A percentile compares a stretch with the other conserved stretches of the same genome.
Evolutionary conservation across 92 coral and sea anemone species (phyloP).

Genomic region (Epizoanthus rinbou): DNA sequence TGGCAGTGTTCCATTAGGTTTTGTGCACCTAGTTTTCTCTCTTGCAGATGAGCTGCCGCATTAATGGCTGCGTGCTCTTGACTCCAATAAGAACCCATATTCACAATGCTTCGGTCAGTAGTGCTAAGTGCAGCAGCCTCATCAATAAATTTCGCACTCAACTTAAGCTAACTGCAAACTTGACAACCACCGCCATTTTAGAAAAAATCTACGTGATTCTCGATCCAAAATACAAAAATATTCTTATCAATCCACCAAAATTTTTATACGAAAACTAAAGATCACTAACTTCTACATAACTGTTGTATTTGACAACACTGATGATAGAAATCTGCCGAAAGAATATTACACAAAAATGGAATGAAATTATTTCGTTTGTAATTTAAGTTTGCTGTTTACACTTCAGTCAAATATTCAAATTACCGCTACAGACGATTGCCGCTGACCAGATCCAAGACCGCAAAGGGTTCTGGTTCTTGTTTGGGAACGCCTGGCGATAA

Average conservation of each 20-base stretch:
- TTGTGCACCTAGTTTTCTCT: neutral
- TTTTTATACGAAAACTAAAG: no score
- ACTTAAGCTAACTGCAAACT: neutral
- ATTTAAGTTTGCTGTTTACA: neutral
- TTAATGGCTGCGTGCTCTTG: constrained; percentile 1
- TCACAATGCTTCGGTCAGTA: neutral
- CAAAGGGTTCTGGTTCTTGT: constrained; percentile 29
- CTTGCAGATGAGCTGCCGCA: neutral
- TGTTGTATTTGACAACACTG: no score
- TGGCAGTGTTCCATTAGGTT: neutral
- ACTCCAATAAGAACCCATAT: constrained; percentile 44
- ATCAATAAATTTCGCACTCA: neutral
- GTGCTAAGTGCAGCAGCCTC: neutral
- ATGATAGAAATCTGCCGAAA: no score
- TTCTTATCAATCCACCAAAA: no score
- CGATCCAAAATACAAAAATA: no score
- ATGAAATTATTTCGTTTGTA: no score
- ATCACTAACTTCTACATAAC: no score
- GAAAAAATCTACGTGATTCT: no score
- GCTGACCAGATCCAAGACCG: constrained; percentile 27
- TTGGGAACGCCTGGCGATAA: constrained; percentile 40
- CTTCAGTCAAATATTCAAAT: neutral
- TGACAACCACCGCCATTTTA: no score
- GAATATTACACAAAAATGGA: no score
- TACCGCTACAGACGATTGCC: constrained; percentile 20